Base-by-base conservation (phyloP, 2,888 invertebrate species). In the Adineta ricciae region DNA sequence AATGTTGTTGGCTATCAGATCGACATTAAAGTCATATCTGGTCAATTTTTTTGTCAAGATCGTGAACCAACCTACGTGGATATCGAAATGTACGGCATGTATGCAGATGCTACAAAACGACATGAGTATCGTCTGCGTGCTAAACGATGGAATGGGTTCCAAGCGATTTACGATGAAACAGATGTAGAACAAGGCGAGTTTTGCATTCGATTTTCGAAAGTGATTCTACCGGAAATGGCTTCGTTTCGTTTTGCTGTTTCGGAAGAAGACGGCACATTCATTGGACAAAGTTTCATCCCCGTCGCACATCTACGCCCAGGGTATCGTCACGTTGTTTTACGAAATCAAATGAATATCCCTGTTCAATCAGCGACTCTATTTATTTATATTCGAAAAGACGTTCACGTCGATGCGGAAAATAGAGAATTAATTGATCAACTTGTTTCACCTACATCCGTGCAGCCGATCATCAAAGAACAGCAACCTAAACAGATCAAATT, bases 221-320 rank as follows among this genome's bases (percentile, higher is more conserved):
- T 99, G 72, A 98, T 99, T 0, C 92, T 99, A 54, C 99, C 99
- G 0, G 99, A 99, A 92, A 90, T 99, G 88, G 99, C 99, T 0
- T 97, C 98, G 11, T 92, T 99, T n/a, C 93, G 99, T 38, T 96
- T 99, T 90, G 98, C 97, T 0, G 99, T 99, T 8, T 99, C 97
- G 92, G 99, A 99, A 90, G 99, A 99, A 91, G 97, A 94, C 89
- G 95, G 46, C 5, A 46, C 46, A 89, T 93, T 99, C 87, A 93
- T 99, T 52, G 99, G 99, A 0, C 99, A 99, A 90, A 93, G 99
- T 86, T 98, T 99, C 89, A 92, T 99, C 86, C 99, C 99, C 0
- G 92, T 99, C 87, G 99, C 99, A 91, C 98, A 99, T 64, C 92
- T 99, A 86, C 97, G 98, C 91, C 96, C 88, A 90, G 91, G 97